phyloP scores from a whole-genome alignment of 2,888 invertebrate species.

The Harpalus rufipes region DNA sequence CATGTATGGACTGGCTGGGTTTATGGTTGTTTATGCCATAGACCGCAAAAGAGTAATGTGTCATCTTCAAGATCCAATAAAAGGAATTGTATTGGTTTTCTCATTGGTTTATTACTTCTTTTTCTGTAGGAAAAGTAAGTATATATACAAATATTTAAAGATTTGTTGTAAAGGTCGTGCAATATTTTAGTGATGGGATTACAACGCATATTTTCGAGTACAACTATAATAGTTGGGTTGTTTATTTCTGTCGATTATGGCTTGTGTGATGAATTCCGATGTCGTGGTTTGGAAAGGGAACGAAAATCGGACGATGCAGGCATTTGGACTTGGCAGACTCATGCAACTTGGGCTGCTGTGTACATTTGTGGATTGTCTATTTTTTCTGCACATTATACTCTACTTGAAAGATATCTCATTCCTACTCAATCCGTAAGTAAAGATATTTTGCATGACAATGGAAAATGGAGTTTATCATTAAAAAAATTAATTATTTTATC shows the following conservation, averaged over 20 bases:
- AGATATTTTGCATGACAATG: conserved; percentile 8
- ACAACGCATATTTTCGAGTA: conserved; percentile 79
- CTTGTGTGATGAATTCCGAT: conserved; percentile 81
- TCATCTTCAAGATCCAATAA: conserved; percentile 82
- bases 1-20: conserved; percentile 77
- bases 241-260: conserved; percentile 82
- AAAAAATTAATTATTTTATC: conserved; percentile 50
- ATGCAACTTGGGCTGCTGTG: conserved; percentile 80
- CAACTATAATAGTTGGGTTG: conserved; percentile 81
- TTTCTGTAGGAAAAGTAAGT: conserved; percentile 81
- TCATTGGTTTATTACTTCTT: conserved; percentile 81
- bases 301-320: conserved; percentile 75
- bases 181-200: conserved; percentile 79
- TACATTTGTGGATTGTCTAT: conserved; percentile 79
- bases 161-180: neutral
- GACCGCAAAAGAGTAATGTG: conserved; percentile 80
- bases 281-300: conserved; percentile 78
- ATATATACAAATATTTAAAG: neutral
- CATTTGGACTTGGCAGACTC: conserved; percentile 78
- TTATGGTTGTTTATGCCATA: conserved; percentile 78
- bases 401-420: conserved; percentile 76
- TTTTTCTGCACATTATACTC: conserved; percentile 79
- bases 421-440: conserved; percentile 72
- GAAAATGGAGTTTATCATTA: neutral
- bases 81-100: conserved; percentile 80